Evolutionary conservation across 2,888 invertebrate genomes (phyloP).

Genomic region (Hemistola chrysoprasaria): DNA sequence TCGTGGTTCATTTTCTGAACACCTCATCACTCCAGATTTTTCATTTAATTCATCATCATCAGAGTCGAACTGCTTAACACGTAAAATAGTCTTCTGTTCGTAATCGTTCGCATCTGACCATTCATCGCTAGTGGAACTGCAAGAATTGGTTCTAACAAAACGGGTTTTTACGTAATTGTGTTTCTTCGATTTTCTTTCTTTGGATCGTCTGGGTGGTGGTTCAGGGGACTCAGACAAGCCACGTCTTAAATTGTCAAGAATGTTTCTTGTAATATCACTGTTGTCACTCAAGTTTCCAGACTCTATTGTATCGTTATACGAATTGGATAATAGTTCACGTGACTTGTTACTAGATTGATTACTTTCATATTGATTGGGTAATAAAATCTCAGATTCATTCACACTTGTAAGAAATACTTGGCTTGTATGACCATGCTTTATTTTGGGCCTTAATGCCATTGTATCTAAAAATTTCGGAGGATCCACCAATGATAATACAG

Average conservation of each 20-base stretch:
- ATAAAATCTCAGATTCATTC: constrained; percentile 48
- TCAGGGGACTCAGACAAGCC: constrained; percentile 73
- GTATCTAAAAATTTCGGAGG: constrained; percentile 89
- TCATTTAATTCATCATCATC: constrained; percentile 64
- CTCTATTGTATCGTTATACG: constrained; percentile 46
- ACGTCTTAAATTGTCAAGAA: constrained; percentile 63
- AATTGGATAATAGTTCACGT: constrained; percentile 16
- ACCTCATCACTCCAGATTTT: constrained; percentile 42
- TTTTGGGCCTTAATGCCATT: constrained; percentile 89
- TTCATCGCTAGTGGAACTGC: constrained; percentile 77
- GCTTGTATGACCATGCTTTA: constrained; percentile 83
- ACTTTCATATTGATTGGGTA: constrained; percentile 35
- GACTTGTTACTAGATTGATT: constrained; percentile 22
- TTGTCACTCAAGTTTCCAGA: constrained; percentile 68
- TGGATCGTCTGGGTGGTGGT: constrained; percentile 69
- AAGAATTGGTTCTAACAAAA: constrained; percentile 70
- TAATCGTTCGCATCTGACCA: constrained; percentile 75
- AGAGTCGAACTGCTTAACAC: constrained; percentile 74
- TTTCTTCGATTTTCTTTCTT: constrained; percentile 68
- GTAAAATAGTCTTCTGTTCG: constrained; percentile 69
- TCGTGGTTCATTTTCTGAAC: constrained; percentile 66
- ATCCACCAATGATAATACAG: constrained; percentile 65
- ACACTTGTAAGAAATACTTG: constrained; percentile 82
- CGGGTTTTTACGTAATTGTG: constrained; percentile 78
- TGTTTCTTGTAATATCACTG: constrained; percentile 69